These are phyloP conservation scores for Furcula furcula DNA, from an alignment of 2,888 invertebrate species.

Conservation along the genomic window DNA sequence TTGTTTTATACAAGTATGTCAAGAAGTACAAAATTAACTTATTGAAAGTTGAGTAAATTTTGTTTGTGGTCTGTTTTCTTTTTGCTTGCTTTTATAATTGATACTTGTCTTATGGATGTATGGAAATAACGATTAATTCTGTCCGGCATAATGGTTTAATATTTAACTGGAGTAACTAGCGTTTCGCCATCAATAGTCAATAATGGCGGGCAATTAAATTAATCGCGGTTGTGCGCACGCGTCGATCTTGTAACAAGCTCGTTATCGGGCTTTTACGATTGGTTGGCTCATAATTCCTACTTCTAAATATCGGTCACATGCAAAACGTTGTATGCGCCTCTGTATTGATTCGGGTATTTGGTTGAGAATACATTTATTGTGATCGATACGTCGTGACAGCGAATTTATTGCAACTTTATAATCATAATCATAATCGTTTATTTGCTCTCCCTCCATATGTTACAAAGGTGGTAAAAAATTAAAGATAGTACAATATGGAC, in stretches of 20 bases:
- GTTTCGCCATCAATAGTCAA: slow-evolving; percentile 21
- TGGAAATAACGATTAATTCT: too few relatives aligned
- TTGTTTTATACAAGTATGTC: too few relatives aligned
- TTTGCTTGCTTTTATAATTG: too few relatives aligned
- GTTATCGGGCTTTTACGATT: slow-evolving; percentile 54
- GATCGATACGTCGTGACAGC: slow-evolving; percentile 11
- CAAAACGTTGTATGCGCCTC: not conserved
- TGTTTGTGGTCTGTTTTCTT: too few relatives aligned
- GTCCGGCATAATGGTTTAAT: not conserved
- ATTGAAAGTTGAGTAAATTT: too few relatives aligned
- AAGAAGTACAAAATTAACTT: too few relatives aligned
- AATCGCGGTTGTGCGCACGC: slow-evolving; percentile 46
- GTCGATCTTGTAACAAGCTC: slow-evolving; percentile 44
- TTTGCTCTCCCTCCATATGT: too few relatives aligned
- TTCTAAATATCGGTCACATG: slow-evolving; percentile 11
- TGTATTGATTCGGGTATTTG: not conserved
- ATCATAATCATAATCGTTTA: too few relatives aligned
- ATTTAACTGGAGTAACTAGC: slow-evolving; percentile 7
- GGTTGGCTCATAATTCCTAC: slow-evolving; percentile 33
- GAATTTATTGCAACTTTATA: not conserved
- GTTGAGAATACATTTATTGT: slow-evolving; percentile 14
- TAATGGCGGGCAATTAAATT: slow-evolving; percentile 47
- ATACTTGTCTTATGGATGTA: too few relatives aligned
- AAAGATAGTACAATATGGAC: too few relatives aligned
- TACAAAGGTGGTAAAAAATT: too few relatives aligned